These are phyloP conservation scores for Onychostruthus taczanowskii DNA, from an alignment of 2,113 vertebrate species.

Conservation along the genomic window DNA sequence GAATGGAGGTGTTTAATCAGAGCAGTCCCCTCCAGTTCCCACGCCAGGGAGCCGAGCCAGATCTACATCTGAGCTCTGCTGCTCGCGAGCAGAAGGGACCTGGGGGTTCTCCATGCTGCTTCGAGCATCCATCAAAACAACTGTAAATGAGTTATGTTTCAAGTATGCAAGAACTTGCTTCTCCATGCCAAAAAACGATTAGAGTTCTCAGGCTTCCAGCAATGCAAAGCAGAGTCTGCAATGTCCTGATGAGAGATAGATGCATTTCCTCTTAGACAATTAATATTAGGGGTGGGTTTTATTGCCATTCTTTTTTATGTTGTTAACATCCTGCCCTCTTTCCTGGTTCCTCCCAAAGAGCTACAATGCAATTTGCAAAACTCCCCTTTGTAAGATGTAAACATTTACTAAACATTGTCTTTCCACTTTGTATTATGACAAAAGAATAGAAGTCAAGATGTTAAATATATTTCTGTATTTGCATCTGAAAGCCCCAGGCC, in stretches of 20 bases:
- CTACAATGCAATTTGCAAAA: slow-evolving; percentile 58
- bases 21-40: neutral
- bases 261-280: slow-evolving; percentile 70
- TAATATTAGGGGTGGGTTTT: slow-evolving; percentile 68
- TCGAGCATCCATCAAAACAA: slow-evolving; percentile 63
- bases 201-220: slow-evolving; percentile 63
- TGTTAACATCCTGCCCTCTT: slow-evolving; percentile 67
- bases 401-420: slow-evolving; percentile 66
- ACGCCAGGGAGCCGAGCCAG: neutral
- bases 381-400: slow-evolving; percentile 56
- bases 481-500: slow-evolving; percentile 57
- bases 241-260: slow-evolving; percentile 68
- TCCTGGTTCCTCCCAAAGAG: slow-evolving; percentile 66
- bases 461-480: slow-evolving; percentile 61
- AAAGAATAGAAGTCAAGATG: slow-evolving; percentile 62
- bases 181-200: slow-evolving; percentile 55
- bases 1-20: neutral
- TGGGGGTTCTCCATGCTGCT: slow-evolving; percentile 30
- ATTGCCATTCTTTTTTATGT: slow-evolving; percentile 68
- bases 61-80: neutral
- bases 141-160: slow-evolving; percentile 59
- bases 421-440: slow-evolving; percentile 55
- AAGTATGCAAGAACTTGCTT: slow-evolving; percentile 54
- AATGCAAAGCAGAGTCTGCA: slow-evolving; percentile 61
- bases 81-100: neutral